Percentiles rank a stretch among this genome's conserved stretches.
Evolutionary conservation across 2,113 vertebrate species (phyloP).

Genomic region (Gallinago paraguaiae): DNA sequence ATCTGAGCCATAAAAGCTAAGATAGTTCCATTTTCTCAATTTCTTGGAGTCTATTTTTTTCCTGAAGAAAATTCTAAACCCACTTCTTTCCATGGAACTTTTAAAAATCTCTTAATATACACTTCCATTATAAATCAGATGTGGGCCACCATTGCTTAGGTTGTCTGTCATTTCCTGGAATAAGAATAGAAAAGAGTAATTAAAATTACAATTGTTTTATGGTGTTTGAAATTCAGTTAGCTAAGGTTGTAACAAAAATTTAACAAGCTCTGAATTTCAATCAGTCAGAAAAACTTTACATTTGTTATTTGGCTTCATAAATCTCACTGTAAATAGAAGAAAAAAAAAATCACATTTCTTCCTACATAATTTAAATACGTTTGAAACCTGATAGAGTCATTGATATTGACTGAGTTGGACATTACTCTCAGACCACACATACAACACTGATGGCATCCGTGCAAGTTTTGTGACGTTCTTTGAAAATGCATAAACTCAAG

Average conservation of each 20-base stretch:
- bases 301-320: neutral
- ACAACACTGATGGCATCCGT: neutral
- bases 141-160: conserved; percentile 91
- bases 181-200: conserved; percentile 65
- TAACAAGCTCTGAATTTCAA: neutral
- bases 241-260: neutral
- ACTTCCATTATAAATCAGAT: conserved; percentile 90
- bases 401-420: neutral
- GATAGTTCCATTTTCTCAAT: conserved; percentile 37
- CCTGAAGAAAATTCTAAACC: conserved; percentile 60
- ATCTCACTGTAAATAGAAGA: neutral
- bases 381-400: conserved; percentile 10
- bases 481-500: neutral
- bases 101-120: conserved; percentile 70
- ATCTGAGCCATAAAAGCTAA: conserved; percentile 48
- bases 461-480: neutral
- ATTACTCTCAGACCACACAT: neutral
- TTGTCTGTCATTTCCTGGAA: conserved; percentile 93
- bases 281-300: neutral
- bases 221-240: neutral
- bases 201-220: conserved; percentile 34
- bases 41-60: conserved; percentile 42
- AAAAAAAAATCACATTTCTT: neutral
- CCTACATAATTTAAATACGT: neutral
- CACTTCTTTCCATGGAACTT: conserved; percentile 20